Evolutionary conservation across 2,797 vertebrate genomes (phyloP).

Genomic region (Hyperoplus lanceolatus): DNA sequence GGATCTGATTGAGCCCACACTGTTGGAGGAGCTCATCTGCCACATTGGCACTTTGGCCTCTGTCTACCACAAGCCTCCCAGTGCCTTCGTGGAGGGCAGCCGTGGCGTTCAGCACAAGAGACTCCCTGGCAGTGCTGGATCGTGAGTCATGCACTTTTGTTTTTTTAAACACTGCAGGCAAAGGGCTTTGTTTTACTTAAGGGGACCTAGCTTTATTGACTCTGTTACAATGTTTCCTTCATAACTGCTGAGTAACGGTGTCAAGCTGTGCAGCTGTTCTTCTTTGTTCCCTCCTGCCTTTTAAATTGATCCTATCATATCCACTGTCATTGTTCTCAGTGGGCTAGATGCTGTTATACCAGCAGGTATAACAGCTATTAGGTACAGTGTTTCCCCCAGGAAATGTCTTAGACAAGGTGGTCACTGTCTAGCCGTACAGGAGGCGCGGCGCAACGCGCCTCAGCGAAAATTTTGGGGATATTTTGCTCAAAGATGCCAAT

Average conservation of each 20-base stretch:
- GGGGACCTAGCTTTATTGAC: slow-evolving; percentile 19
- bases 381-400: no score
- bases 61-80: slow-evolving; percentile 98
- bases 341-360: background rate
- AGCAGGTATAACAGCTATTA: background rate
- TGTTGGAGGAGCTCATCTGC: slow-evolving; percentile 97
- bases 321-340: slow-evolving; percentile 2
- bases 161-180: slow-evolving; percentile 17
- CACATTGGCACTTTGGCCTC: slow-evolving; percentile 97
- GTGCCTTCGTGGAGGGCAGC: slow-evolving; percentile 97
- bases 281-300: slow-evolving; percentile 27
- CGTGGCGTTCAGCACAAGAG: slow-evolving; percentile 95
- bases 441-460: no score
- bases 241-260: slow-evolving; percentile 30
- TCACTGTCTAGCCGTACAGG: no score
- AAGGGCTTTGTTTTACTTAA: slow-evolving; percentile 33
- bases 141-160: slow-evolving; percentile 87
- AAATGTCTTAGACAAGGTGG: no score
- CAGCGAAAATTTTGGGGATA: no score
- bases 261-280: slow-evolving; percentile 11
- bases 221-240: slow-evolving; percentile 9
- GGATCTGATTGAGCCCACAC: slow-evolving; percentile 95
- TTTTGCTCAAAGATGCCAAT: no score
- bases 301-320: background rate
- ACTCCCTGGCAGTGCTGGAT: slow-evolving; percentile 90